These are phyloP conservation scores for Polydesmus complanatus DNA, from an alignment of 2,888 invertebrate genomes.

Conservation along the genomic window DNA sequence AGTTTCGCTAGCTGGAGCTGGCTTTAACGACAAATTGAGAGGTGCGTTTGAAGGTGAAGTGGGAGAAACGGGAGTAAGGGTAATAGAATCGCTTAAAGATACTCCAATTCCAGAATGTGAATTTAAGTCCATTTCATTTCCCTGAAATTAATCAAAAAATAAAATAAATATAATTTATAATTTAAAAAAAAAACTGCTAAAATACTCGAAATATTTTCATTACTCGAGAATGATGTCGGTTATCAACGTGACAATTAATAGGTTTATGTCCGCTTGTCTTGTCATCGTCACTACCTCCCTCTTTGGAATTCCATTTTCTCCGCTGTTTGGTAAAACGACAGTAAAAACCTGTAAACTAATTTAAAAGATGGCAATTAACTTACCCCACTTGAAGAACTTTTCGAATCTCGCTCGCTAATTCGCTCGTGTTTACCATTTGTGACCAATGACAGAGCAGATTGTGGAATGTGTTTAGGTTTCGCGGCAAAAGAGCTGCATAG, in stretches of 20 bases:
- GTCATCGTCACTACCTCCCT: neutral
- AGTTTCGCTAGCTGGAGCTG: neutral
- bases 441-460: neutral
- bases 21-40: constrained; percentile 13
- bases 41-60: constrained; percentile 13
- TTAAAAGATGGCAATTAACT: neutral
- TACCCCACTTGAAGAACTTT: neutral
- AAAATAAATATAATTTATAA: neutral
- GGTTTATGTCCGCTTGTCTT: neutral
- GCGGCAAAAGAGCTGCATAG: neutral
- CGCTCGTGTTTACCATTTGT: neutral
- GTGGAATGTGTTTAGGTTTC: neutral
- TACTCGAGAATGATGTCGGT: neutral
- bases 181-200: neutral
- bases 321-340: too few relatives aligned
- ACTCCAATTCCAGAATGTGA: neutral
- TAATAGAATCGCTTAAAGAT: constrained; percentile 7
- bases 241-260: neutral
- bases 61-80: constrained; percentile 9
- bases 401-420: neutral
- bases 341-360: too few relatives aligned
- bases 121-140: neutral
- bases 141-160: neutral
- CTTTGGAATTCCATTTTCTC: neutral
- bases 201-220: neutral